Evolutionary conservation across 2,888 invertebrate genomes (phyloP), one percentile per base, ranked within the genome.

Genomic region (Hoplodrina ambigua): DNA sequence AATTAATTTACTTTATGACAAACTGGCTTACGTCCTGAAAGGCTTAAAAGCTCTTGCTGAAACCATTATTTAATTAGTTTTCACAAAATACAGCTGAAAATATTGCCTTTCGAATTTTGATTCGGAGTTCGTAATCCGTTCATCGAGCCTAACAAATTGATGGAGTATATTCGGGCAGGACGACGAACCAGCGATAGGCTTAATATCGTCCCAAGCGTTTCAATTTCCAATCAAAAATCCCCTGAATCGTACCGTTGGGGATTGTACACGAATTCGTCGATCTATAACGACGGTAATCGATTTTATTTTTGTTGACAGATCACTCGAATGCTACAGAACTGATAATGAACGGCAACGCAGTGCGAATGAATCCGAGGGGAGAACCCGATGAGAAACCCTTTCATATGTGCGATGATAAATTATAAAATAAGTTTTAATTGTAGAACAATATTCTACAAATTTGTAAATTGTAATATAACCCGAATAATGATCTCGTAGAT

Each of bases 241-340:
- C 15, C 20, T 53, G 49, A 56, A 58, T n/a, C 30, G 37, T 64
- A 17, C 10, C 49, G 49, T 57, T 57, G 2, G 19, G 33, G n/a
- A 49, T 61, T 57, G 37, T 62, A 30, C 13, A 52, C 11, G 33
- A 37, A 25, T 33, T 44, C 5, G n/a, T 33, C 25, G 11, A 54
- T 54, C 13, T 49, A 52, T 55, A 5, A 52, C 44, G 37, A 53
- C 66, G 30, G 20, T 73, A 63, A 65, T 58, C 20, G 65, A 67
- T 78, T 69, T 74, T 71, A 72, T 61, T 53, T 79, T 82, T 86
- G 72, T 89, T 87, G 49, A 55, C 92, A 94, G 94, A 92, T 80
- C 85, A 90, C 80, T 92, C 93, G 55, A 93, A 93, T 76, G 91
- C 89, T 33, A 90, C 91, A 53, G 91, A 93, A 86, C 84, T 92